phyloP scores from a whole-genome alignment of 2,113 vertebrate species.

The Ictalurus furcatus region DNA sequence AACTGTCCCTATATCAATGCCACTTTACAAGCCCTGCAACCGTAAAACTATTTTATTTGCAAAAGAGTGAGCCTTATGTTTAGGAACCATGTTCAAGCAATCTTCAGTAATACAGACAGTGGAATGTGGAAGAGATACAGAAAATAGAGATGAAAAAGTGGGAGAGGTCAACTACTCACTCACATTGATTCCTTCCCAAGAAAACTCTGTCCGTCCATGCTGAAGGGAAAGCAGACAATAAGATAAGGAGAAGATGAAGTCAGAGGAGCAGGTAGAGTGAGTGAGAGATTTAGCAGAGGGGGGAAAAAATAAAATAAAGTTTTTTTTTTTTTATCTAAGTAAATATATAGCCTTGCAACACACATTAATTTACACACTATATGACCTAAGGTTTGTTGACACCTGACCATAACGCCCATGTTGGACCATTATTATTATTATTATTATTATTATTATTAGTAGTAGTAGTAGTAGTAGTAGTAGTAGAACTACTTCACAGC shows the following conservation, averaged over 20 bases:
- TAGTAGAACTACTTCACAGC: background rate
- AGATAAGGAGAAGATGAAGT: slow-evolving; percentile 35
- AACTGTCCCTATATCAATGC: background rate
- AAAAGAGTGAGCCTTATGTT: background rate
- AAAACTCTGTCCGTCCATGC: slow-evolving; percentile 92
- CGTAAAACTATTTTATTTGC: background rate
- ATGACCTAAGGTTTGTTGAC: background rate
- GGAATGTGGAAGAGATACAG: background rate
- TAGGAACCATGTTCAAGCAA: background rate
- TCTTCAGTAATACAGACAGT: background rate
- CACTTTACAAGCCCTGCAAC: background rate
- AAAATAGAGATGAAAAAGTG: slow-evolving; percentile 18
- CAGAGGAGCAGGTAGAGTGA: slow-evolving; percentile 12
- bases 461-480: background rate
- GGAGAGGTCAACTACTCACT: slow-evolving; percentile 68
- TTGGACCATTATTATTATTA: background rate
- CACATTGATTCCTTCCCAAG: slow-evolving; percentile 98
- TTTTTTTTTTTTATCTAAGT: background rate
- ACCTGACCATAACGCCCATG: background rate
- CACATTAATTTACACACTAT: background rate
- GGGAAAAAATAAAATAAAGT: background rate
- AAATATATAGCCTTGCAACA: background rate
- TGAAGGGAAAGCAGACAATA: slow-evolving; percentile 62
- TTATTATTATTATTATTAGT: background rate
- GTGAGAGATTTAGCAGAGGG: background rate